Base-by-base conservation (phyloP, 2,888 invertebrate species). In the Calliopum simillimum region DNA sequence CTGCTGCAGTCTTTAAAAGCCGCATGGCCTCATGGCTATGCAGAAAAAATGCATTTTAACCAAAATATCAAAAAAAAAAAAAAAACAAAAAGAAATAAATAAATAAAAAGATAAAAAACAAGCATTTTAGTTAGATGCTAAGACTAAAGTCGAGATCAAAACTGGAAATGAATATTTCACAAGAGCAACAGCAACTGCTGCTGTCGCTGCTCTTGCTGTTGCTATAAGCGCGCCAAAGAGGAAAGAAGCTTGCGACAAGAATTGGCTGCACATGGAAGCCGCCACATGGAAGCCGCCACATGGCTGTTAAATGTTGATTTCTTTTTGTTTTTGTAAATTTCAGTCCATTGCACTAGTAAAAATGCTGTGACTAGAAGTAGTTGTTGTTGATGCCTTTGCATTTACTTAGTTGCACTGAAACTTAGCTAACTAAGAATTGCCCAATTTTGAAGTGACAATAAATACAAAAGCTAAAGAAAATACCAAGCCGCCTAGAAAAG, bases 161-260 rank as follows among this genome's bases (percentile, higher is more conserved):
- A 67, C 67, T 67, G 58, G 67, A 67, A 67, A 58, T 49, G 19
- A 59, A 67, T 33, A 59, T 67, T 67, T 67, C 67, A 59, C 67
- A 67, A 67, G 49, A 23, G 8, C 56, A 21, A n/a, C 43, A 61
- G 5, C 43, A 59, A 59, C n/a, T 13, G 43, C 58, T 14, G 46
- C 14, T 49, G 5, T 49, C 5, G 14, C n/a, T 49, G 13, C 16
- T 49, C 8, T 44, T 44, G 13, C 8, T 44, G 11, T 13, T 44
- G 8, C 44, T 44, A 44, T 44, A n/a, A n/a, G n/a, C 33, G 33
- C n/a, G n/a, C 56, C 12, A 33, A 46, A 61, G 61, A 41, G 44
- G 44, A 61, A 44, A 46, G 46, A 44, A 46, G 19, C 46, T 21
- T 21, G 21, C 21, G 44, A 12, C 13, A 23, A 53, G 53, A 53